phyloP scores from a whole-genome alignment of 2,888 invertebrate species.

The Diplolepis rosae region DNA sequence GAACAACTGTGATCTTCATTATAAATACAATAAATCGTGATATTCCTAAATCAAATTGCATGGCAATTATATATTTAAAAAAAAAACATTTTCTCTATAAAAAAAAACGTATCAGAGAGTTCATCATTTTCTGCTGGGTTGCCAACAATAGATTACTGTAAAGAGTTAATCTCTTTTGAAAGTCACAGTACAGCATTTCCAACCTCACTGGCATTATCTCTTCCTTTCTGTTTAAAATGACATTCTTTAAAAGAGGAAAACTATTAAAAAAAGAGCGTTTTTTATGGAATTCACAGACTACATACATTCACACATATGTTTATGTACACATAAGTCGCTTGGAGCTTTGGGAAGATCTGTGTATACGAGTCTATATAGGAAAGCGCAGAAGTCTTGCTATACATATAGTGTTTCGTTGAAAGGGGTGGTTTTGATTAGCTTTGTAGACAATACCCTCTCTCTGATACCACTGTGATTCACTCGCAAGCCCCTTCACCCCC shows the following conservation, averaged over 20 bases:
- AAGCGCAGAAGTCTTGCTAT: conserved; percentile 16
- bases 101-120: background rate
- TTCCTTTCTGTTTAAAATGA: conserved; percentile 9
- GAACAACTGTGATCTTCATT: too few species aligned
- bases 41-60: too few species aligned
- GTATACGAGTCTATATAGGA: background rate
- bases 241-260: conserved; percentile 6
- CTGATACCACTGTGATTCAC: conserved; percentile 65
- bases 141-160: background rate
- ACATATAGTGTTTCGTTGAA: conserved; percentile 67
- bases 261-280: background rate
- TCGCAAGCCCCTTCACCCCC: conserved; percentile 46
- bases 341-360: conserved; percentile 14
- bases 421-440: conserved; percentile 74
- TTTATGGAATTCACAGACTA: background rate
- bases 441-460: conserved; percentile 73
- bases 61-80: too few species aligned
- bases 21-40: too few species aligned
- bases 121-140: background rate
- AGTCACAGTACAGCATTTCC: background rate
- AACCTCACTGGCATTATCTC: background rate
- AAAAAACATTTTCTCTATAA: too few species aligned
- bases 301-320: conserved; percentile 5
- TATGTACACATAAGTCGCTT: background rate
- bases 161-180: background rate